Evolutionary conservation across 1,140 invertebrate genomes (phyloP).

Genomic region (Nephotettix cincticeps): DNA sequence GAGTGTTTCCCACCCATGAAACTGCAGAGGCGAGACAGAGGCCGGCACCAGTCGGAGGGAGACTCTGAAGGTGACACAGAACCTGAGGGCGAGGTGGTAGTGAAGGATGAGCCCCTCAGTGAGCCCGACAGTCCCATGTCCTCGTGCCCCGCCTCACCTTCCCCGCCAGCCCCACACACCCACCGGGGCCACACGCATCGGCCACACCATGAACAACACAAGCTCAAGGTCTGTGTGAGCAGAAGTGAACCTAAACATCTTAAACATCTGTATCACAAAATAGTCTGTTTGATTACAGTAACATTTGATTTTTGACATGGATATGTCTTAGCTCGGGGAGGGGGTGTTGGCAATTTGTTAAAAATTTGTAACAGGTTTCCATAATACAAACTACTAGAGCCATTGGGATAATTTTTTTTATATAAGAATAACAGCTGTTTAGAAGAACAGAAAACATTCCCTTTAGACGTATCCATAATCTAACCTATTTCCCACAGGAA

Average conservation of each 20-base stretch:
- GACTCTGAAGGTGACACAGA: conserved; percentile 43
- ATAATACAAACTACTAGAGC: too few species aligned
- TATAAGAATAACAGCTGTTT: too few species aligned
- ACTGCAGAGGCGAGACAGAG: conserved; percentile 44
- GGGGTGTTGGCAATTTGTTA: too few species aligned
- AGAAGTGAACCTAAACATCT: not conserved
- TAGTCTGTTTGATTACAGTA: too few species aligned
- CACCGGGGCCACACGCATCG: conserved; percentile 20
- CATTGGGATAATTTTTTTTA: too few species aligned
- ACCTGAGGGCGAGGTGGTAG: conserved; percentile 41
- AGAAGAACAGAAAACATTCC: too few species aligned
- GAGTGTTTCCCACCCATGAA: conserved; percentile 62
- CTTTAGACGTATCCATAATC: too few species aligned
- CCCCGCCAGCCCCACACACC: conserved; percentile 27
- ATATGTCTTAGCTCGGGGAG: too few species aligned
- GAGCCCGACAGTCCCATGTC: conserved; percentile 44
- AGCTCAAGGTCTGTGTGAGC: not conserved
- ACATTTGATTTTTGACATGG: too few species aligned
- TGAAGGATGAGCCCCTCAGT: conserved; percentile 50
- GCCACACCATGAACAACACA: conserved; percentile 13
- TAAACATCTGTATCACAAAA: too few species aligned
- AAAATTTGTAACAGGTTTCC: too few species aligned
- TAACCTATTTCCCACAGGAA: too few species aligned
- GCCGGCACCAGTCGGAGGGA: conserved; percentile 43
- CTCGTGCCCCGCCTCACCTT: conserved; percentile 40